phyloP scores from a whole-genome alignment of 2,797 vertebrate species.

The Mormyrops boulengeri region DNA sequence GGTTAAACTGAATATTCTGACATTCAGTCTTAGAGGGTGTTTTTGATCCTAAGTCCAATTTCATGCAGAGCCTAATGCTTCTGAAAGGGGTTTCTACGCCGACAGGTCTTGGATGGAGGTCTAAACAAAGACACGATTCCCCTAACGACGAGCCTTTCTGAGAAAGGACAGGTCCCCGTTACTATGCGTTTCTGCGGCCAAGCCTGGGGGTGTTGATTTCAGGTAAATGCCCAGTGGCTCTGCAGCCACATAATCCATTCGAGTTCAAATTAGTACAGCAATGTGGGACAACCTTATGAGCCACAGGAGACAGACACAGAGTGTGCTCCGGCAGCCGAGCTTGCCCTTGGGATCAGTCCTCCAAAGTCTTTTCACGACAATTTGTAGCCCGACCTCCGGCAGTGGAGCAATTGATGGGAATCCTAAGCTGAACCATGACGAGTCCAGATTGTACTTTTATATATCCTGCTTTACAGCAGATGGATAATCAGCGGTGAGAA shows the following conservation, averaged over 20 bases:
- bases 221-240: background rate
- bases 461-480: conserved; percentile 13
- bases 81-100: background rate
- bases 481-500: conserved; percentile 19
- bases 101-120: background rate
- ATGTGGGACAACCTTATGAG: background rate
- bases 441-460: conserved; percentile 22
- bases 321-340: background rate
- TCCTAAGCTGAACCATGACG: conserved; percentile 21
- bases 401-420: background rate
- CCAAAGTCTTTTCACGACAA: background rate
- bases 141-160: background rate
- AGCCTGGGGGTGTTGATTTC: background rate
- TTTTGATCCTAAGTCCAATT: conserved; percentile 6
- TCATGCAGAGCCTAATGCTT: background rate
- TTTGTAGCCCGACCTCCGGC: background rate
- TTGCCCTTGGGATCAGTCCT: background rate
- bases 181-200: background rate
- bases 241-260: background rate
- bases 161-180: background rate
- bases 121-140: conserved; percentile 1
- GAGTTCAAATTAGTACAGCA: background rate
- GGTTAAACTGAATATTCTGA: background rate
- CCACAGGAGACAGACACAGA: background rate
- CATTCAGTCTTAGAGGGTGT: background rate